Percentiles rank a stretch among this genome's conserved stretches.
phyloP scores from a whole-genome alignment of 2,797 vertebrate species.

The Halcyon smyrnensis region DNA sequence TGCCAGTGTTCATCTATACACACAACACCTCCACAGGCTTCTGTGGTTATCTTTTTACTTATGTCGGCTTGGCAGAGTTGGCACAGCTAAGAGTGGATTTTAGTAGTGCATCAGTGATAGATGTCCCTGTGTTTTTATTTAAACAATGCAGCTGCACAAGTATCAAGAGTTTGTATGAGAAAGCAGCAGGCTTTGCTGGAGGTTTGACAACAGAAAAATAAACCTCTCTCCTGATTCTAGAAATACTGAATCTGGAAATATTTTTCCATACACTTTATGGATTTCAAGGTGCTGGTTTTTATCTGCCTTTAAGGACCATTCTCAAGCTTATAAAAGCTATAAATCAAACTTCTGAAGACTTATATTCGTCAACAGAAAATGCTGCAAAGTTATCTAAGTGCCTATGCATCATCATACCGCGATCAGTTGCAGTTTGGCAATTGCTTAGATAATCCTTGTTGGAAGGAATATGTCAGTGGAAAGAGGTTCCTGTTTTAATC shows the following conservation, averaged over 20 bases:
- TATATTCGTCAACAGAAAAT: not conserved
- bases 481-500: slow-evolving; percentile 16
- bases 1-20: not conserved
- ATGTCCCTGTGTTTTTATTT: not conserved
- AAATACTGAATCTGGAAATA: not conserved
- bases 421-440: not conserved
- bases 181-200: not conserved
- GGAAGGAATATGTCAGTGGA: slow-evolving; percentile 22
- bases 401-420: not conserved
- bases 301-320: not conserved
- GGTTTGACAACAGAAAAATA: not conserved
- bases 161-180: not conserved
- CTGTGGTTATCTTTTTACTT: not conserved
- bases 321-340: not conserved
- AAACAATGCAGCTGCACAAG: not conserved
- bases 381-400: not conserved
- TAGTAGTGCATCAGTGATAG: not conserved
- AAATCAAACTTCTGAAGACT: not conserved
- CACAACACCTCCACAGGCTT: not conserved
- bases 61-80: not conserved
- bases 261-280: not conserved
- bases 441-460: not conserved
- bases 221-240: not conserved
- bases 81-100: not conserved
- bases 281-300: not conserved